These are phyloP conservation scores for Nomada hirtipes DNA, from an alignment of 2,888 invertebrate genomes.

Conservation along the genomic window DNA sequence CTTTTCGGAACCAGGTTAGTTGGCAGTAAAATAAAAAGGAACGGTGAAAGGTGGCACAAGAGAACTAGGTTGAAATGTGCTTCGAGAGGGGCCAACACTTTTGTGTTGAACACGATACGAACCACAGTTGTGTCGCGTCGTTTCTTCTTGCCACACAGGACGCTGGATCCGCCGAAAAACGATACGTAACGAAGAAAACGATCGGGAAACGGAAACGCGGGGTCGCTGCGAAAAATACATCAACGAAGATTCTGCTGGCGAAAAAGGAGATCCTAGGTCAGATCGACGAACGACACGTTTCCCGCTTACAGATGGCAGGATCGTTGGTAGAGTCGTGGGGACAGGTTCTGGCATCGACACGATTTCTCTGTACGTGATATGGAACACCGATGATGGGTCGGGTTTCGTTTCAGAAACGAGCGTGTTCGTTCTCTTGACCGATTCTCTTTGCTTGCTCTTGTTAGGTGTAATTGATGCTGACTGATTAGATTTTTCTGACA, in stretches of 20 bases:
- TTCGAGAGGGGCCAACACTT: slow-evolving; percentile 56
- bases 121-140: slow-evolving; percentile 32
- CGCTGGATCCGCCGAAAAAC: slow-evolving; percentile 56
- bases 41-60: slow-evolving; percentile 8
- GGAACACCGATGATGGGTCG: neutral
- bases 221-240: slow-evolving; percentile 21
- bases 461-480: neutral
- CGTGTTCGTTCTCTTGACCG: neutral
- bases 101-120: slow-evolving; percentile 55
- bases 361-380: slow-evolving; percentile 23
- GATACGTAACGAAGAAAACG: slow-evolving; percentile 49
- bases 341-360: slow-evolving; percentile 1
- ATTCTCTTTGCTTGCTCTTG: neutral
- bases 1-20: too few species aligned
- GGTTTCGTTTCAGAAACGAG: neutral
- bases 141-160: slow-evolving; percentile 34
- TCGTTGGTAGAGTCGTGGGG: neutral
- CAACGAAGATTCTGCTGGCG: neutral
- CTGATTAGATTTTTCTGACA: neutral
- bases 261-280: neutral
- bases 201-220: slow-evolving; percentile 16
- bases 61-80: neutral
- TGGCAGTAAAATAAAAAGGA: neutral
- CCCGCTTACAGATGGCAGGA: slow-evolving; percentile 1
- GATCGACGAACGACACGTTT: slow-evolving; percentile 28